Base-by-base conservation (phyloP, 2,797 vertebrate genomes). In the Intellagama lesueurii region DNA sequence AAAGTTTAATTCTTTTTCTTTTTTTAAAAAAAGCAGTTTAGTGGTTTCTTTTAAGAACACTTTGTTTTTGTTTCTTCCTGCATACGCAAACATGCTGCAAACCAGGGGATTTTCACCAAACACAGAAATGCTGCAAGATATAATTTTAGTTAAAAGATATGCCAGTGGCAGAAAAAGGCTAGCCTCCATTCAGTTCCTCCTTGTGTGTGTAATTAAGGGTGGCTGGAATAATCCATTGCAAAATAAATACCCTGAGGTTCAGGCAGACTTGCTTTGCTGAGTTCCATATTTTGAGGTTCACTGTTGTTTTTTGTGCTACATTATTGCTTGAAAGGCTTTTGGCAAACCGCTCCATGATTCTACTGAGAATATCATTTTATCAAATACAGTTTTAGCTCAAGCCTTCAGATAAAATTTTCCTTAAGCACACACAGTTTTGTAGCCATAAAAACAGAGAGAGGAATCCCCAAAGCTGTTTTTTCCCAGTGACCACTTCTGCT, bases 21-120 rank as follows among this genome's bases (percentile, higher is more conserved):
- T 93, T 92, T 89, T 92, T 91, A 91, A 84, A 75, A 68, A 90
- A 75, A 92, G n/a, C 0, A 90, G 68, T 69, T 24, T 93, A 93
- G 89, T 81, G n/a, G 93, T 28, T 88, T 88, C 90, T 91, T 95
- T 64, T 52, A 19, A 91, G 47, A 30, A 76, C 28, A 70, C 85
- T 90, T 92, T 73, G 87, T 87, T 70, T 28, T 86, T 87, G 83
- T 19, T 82, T 28, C 52, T 14, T 90, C 77, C 84, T 44, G 26
- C 7, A 89, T 92, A 91, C 93, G 88, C 35, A 92, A 92, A 92
- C 44, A 68, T 86, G 60, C 44, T 69, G 14, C 44, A 81, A 75
- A 81, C 24, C 1, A 49, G 40, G 52, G 52, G 66, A 86, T 93
- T 94, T 95, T 94, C 90, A 93, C 83, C 89, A 91, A 93, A 92